These are phyloP conservation scores for Scaptomyza graminum DNA, from an alignment of 1,140 invertebrate species.

Conservation along the genomic window DNA sequence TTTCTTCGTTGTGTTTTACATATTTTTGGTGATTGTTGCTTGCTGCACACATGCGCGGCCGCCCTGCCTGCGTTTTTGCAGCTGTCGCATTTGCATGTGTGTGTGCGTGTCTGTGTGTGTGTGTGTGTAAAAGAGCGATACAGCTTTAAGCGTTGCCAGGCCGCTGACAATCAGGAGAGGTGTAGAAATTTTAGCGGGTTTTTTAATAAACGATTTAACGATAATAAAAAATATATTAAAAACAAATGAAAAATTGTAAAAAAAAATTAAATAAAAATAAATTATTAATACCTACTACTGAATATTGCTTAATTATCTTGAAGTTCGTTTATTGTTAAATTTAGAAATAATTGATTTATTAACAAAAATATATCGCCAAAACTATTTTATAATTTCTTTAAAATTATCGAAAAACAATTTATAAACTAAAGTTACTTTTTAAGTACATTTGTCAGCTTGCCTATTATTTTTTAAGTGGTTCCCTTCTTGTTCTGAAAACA, in stretches of 20 bases:
- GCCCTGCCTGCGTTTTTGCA: constrained; percentile 40
- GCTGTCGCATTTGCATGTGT: constrained; percentile 27
- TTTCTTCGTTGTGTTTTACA: constrained; percentile 5
- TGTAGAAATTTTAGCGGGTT: neutral
- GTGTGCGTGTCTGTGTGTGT: constrained; percentile 16
- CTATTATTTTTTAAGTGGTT: constrained; percentile 35
- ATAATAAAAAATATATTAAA: no score
- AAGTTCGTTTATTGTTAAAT: no score
- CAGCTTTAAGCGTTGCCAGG: constrained; percentile 55
- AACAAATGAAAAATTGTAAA: no score
- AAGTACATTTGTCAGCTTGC: no score
- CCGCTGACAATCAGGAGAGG: constrained; percentile 4
- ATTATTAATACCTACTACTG: no score
- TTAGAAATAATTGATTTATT: no score
- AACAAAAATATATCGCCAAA: no score
- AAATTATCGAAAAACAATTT: no score
- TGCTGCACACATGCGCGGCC: constrained; percentile 36
- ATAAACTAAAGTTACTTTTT: no score
- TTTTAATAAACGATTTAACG: neutral
- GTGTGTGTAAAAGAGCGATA: constrained; percentile 10
- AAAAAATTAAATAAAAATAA: no score
- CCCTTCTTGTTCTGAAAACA: constrained; percentile 36
- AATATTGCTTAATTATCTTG: no score
- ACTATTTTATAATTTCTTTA: no score
- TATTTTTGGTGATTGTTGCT: constrained; percentile 23